Evolutionary conservation across 1,140 invertebrate genomes (phyloP).

Genomic region (Rhopalosiphum padi): DNA sequence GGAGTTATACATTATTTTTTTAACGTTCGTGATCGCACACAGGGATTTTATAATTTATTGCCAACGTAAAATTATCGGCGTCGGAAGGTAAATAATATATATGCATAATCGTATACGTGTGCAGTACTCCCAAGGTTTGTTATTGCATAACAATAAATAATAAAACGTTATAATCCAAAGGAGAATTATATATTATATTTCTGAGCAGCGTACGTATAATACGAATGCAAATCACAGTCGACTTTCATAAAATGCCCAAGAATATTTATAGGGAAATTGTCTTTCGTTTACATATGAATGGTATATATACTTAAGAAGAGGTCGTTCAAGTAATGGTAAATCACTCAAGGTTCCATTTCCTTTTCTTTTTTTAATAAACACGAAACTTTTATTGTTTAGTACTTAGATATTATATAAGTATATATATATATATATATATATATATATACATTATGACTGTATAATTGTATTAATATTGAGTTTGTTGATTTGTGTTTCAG

Average conservation of each 20-base stretch:
- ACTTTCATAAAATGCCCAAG: constrained; percentile 33
- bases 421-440: neutral
- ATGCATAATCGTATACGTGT: neutral
- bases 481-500: constrained; percentile 20
- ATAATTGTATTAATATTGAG: neutral
- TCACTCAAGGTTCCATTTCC: neutral
- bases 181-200: constrained; percentile 2
- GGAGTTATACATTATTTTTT: neutral
- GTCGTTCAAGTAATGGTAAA: constrained; percentile 30
- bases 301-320: neutral
- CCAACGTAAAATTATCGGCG: constrained; percentile 7
- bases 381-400: neutral
- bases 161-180: constrained; percentile 36
- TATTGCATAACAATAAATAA: constrained; percentile 44
- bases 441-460: neutral
- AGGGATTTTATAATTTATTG: constrained; percentile 53
- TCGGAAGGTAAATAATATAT: neutral
- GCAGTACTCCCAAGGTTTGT: neutral
- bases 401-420: neutral
- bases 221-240: constrained; percentile 19
- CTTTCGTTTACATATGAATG: neutral
- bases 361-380: neutral
- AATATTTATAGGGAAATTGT: constrained; percentile 31
- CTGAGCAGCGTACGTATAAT: neutral
- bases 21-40: neutral